Conservation (phyloP, 2,888 invertebrate genomes). For the Acanthosepion pharaonis region DNA sequence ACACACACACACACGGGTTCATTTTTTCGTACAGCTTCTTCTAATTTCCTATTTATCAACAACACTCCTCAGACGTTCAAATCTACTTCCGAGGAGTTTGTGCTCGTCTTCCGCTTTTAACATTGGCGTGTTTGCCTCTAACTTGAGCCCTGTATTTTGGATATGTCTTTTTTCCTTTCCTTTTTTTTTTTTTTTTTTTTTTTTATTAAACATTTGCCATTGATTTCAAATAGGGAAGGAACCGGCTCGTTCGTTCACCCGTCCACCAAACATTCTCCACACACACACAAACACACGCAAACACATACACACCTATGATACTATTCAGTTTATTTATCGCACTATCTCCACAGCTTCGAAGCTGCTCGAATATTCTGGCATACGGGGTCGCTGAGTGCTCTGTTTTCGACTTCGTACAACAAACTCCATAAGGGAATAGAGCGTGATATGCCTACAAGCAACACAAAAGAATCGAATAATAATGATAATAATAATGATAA, state of each 20-base stretch:
- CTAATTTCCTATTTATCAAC: background rate
- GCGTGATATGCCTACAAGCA: background rate
- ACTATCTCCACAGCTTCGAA: background rate
- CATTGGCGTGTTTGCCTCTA: background rate
- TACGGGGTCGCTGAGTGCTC: background rate
- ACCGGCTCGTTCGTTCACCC: background rate
- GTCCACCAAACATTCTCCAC: background rate
- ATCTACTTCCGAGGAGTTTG: background rate
- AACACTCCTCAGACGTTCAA: background rate
- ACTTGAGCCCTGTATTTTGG: background rate
- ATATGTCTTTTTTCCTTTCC: background rate
- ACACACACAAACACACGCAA: too few relatives aligned
- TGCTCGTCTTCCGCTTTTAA: background rate
- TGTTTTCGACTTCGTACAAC: background rate
- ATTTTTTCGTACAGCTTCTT: background rate
- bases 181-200: background rate
- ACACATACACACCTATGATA: background rate
- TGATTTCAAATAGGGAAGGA: background rate
- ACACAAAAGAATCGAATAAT: background rate
- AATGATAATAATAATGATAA: background rate
- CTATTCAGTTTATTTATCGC: background rate
- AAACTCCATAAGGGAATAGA: conserved; percentile 6
- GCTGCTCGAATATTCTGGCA: background rate
- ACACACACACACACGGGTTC: too few relatives aligned
- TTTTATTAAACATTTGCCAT: background rate